A percentile compares a stretch with the other conserved stretches of the same genome.
These are phyloP conservation scores for Leucophenga montana DNA, from an alignment of 2,888 invertebrate genomes.

Conservation along the genomic window DNA sequence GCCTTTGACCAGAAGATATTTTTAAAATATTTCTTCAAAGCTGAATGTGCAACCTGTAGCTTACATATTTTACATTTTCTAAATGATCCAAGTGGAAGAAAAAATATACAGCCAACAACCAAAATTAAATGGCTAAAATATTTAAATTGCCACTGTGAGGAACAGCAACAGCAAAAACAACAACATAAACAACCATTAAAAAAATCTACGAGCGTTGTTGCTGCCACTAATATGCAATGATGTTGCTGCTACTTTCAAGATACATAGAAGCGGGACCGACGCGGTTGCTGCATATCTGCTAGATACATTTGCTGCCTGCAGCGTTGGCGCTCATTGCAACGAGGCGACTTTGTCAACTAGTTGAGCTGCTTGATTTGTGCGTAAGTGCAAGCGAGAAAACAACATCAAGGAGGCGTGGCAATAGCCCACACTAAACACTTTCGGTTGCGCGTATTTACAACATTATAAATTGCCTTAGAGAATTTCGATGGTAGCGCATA, in stretches of 20 bases:
- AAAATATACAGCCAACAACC: too few relatives aligned
- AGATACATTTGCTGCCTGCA: not conserved
- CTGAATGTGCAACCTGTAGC: too few relatives aligned
- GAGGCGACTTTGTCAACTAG: not conserved
- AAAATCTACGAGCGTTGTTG: constrained; percentile 33
- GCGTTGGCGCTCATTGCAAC: not conserved
- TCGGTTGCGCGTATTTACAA: too few relatives aligned
- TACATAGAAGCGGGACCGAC: not conserved
- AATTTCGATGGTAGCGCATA: constrained; percentile 10
- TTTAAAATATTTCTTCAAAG: too few relatives aligned
- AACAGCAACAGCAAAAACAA: constrained; percentile 35
- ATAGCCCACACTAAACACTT: not conserved
- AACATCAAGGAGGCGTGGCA: not conserved
- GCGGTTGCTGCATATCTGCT: not conserved
- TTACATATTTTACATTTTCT: too few relatives aligned
- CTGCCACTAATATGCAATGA: not conserved
- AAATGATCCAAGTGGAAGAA: too few relatives aligned
- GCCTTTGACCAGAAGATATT: too few relatives aligned
- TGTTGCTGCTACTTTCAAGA: not conserved
- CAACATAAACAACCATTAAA: constrained; percentile 59
- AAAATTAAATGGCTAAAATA: constrained; percentile 62
- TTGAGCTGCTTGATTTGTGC: not conserved
- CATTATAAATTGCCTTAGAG: not conserved
- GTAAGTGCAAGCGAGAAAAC: not conserved
- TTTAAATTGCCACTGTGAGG: constrained; percentile 54